phyloP scores from a whole-genome alignment of 2,797 vertebrate species.

The Tamandua tetradactyla region DNA sequence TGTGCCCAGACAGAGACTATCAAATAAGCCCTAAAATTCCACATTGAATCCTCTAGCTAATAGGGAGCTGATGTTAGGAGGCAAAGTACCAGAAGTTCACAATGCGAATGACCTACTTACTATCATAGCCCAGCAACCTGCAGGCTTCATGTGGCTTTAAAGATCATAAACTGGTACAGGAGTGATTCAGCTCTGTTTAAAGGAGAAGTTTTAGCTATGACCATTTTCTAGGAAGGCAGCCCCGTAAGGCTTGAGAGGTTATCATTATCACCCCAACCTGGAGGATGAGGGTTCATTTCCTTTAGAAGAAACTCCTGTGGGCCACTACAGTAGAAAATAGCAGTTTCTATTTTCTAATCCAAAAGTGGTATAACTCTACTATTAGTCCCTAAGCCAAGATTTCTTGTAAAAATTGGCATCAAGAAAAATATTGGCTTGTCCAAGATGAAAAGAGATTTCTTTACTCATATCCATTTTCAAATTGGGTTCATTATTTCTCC shows the following conservation, averaged over 20 bases:
- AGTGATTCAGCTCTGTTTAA: neutral
- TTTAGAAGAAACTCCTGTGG: neutral
- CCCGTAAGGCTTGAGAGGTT: neutral
- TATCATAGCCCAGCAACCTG: neutral
- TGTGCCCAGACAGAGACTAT: neutral
- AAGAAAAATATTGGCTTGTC: conserved; percentile 47
- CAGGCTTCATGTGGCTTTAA: neutral
- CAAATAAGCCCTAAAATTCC: neutral
- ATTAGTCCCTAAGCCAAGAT: conserved; percentile 52
- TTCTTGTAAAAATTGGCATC: conserved; percentile 39
- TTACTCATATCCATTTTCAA: neutral
- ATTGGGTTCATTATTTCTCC: conserved; percentile 8
- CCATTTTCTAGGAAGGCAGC: neutral
- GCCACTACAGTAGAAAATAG: neutral
- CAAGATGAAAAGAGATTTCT: conserved; percentile 36
- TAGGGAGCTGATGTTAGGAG: neutral
- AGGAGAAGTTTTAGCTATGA: neutral
- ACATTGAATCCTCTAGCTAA: neutral
- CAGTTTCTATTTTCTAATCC: neutral
- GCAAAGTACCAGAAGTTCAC: neutral
- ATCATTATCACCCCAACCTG: neutral
- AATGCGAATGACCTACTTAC: neutral
- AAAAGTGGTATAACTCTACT: conserved; percentile 4
- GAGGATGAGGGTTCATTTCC: neutral
- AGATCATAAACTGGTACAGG: neutral